phyloP scores from a whole-genome alignment of 2,888 invertebrate genomes.

The Stenoptilia bipunctidactyla region DNA sequence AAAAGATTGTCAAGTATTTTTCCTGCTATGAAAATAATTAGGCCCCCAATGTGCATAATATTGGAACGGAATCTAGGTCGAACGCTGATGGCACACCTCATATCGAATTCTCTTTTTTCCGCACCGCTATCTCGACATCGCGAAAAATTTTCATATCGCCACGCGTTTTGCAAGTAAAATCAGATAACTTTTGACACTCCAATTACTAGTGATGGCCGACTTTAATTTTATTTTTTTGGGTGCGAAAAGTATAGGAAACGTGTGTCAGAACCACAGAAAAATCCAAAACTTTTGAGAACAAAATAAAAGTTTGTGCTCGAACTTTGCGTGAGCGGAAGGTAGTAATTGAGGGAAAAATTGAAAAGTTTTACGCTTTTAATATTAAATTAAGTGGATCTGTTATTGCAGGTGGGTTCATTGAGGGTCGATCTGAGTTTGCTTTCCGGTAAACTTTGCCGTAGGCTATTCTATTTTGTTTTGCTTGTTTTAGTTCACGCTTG shows the following conservation, averaged over 20 bases:
- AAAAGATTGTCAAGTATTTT: no score
- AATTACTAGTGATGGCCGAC: conserved; percentile 64
- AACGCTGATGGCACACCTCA: conserved; percentile 62
- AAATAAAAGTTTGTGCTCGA: conserved; percentile 40
- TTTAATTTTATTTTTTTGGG: conserved; percentile 37
- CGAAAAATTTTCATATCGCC: conserved; percentile 65
- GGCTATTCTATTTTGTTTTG: conserved; percentile 35
- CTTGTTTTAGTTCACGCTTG: conserved; percentile 49
- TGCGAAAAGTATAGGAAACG: conserved; percentile 37
- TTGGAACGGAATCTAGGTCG: conserved; percentile 54
- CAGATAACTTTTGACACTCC: conserved; percentile 71
- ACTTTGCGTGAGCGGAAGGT: conserved; percentile 25
- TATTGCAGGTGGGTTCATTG: conserved; percentile 36
- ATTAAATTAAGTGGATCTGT: conserved; percentile 35
- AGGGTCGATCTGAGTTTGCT: conserved; percentile 16
- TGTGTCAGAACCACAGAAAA: conserved; percentile 57
- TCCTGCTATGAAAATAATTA: background rate
- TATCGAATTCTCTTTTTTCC: conserved; percentile 67
- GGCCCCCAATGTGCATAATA: conserved; percentile 20
- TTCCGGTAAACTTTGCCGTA: conserved; percentile 10
- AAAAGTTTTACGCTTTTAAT: conserved; percentile 51
- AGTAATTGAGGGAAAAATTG: conserved; percentile 43
- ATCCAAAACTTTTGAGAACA: conserved; percentile 44
- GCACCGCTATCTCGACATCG: conserved; percentile 46
- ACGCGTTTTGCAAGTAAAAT: conserved; percentile 69